Conservation (phyloP, 2,113 vertebrate genomes). For the Tenrec ecaudatus region DNA sequence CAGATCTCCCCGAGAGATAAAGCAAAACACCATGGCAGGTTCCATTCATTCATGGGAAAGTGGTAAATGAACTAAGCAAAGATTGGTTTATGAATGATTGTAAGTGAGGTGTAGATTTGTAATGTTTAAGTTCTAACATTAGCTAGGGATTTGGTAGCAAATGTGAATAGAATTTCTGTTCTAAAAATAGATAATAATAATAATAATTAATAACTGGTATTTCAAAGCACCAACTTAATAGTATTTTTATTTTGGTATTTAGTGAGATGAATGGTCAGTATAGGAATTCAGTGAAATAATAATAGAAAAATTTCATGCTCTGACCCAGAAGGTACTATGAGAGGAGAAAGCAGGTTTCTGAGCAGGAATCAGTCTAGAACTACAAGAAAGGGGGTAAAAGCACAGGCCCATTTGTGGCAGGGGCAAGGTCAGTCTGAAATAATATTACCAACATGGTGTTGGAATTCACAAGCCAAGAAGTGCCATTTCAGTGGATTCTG, state of each 20-base stretch:
- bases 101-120: background rate
- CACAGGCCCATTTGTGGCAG: background rate
- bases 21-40: background rate
- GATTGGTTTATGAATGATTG: background rate
- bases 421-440: background rate
- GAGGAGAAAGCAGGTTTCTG: background rate
- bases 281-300: background rate
- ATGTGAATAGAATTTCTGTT: background rate
- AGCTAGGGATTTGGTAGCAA: constrained; percentile 15
- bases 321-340: background rate
- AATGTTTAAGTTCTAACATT: constrained; percentile 15
- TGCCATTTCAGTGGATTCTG: constrained; percentile 24
- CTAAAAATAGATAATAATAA: constrained; percentile 7
- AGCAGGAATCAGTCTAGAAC: background rate
- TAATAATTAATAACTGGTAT: constrained; percentile 18
- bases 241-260: background rate
- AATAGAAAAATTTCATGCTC: background rate
- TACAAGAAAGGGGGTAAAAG: background rate
- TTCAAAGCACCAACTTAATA: background rate
- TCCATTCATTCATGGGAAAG: background rate
- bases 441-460: background rate
- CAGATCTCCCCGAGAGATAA: background rate
- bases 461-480: constrained; percentile 13
- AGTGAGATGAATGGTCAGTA: background rate
- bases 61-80: background rate